These are phyloP conservation scores for Drosophila flavopinicola DNA, from an alignment of 2,888 invertebrate genomes.

Conservation along the genomic window DNA sequence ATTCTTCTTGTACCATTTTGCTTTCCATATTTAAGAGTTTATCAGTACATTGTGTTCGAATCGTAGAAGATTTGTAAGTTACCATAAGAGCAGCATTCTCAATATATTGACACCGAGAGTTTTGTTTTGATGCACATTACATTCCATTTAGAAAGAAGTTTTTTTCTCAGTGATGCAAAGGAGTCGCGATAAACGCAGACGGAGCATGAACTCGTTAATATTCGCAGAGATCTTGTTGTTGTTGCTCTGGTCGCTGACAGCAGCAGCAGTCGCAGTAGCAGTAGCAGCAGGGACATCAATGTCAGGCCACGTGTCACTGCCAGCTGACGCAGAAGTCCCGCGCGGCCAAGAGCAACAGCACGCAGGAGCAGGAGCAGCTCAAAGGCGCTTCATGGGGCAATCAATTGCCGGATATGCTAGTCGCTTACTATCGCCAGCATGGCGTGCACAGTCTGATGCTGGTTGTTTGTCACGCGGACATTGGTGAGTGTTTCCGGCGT, in stretches of 20 bases:
- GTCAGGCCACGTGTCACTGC: slow-evolving; percentile 60
- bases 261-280: background rate
- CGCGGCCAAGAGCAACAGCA: slow-evolving; percentile 30
- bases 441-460: slow-evolving; percentile 79
- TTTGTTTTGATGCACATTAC: too few species aligned
- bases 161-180: too few species aligned
- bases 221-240: slow-evolving; percentile 41
- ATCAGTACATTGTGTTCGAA: too few species aligned
- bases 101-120: too few species aligned
- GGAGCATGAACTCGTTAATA: slow-evolving; percentile 71
- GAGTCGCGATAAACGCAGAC: slow-evolving; percentile 19
- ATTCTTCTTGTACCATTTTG: too few species aligned
- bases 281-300: slow-evolving; percentile 43
- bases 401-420: slow-evolving; percentile 78
- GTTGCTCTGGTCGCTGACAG: slow-evolving; percentile 31
- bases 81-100: too few species aligned
- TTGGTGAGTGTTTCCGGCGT: slow-evolving; percentile 52
- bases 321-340: slow-evolving; percentile 54
- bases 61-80: too few species aligned
- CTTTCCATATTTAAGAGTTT: too few species aligned
- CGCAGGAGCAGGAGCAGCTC: slow-evolving; percentile 17
- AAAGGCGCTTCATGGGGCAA: slow-evolving; percentile 64
- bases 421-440: slow-evolving; percentile 80
- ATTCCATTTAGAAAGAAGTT: too few species aligned
- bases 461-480: slow-evolving; percentile 77